These are phyloP conservation scores for Loris lydekkerianus DNA, from an alignment of 2,797 vertebrate genomes.

Conservation along the genomic window DNA sequence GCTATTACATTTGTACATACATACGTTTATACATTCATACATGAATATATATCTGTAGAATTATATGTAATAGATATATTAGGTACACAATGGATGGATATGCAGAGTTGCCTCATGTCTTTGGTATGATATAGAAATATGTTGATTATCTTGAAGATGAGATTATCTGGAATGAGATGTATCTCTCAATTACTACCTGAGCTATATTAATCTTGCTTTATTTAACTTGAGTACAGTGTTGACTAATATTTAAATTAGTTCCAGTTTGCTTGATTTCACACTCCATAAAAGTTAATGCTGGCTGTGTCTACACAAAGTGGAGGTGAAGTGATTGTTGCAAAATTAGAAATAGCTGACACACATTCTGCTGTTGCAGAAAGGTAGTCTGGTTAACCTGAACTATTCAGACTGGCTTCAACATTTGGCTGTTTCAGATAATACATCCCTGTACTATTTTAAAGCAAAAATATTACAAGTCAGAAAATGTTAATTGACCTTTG, in stretches of 20 bases:
- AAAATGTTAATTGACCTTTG: conserved; percentile 35
- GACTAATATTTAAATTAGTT: conserved; percentile 81
- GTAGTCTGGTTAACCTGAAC: background rate
- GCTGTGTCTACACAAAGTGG: conserved; percentile 63
- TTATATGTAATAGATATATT: background rate
- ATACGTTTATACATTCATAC: background rate
- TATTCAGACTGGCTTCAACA: background rate
- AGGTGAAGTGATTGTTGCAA: conserved; percentile 63
- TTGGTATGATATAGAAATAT: background rate
- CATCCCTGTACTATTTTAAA: background rate
- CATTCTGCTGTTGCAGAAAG: conserved; percentile 38
- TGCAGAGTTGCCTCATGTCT: background rate
- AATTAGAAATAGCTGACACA: conserved; percentile 53
- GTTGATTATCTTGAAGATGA: conserved; percentile 56
- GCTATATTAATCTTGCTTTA: conserved; percentile 74
- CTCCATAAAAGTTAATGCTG: conserved; percentile 76
- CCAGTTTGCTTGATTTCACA: conserved; percentile 82
- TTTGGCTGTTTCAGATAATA: background rate
- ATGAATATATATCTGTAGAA: background rate
- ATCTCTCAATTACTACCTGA: conserved; percentile 68
- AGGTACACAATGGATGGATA: background rate
- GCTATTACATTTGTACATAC: background rate
- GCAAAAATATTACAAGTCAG: conserved; percentile 3
- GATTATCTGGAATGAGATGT: conserved; percentile 39
- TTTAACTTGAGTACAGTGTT: conserved; percentile 73